Evolutionary conservation across 2,797 vertebrate species (phyloP).

Genomic region (Tangara arthus): DNA sequence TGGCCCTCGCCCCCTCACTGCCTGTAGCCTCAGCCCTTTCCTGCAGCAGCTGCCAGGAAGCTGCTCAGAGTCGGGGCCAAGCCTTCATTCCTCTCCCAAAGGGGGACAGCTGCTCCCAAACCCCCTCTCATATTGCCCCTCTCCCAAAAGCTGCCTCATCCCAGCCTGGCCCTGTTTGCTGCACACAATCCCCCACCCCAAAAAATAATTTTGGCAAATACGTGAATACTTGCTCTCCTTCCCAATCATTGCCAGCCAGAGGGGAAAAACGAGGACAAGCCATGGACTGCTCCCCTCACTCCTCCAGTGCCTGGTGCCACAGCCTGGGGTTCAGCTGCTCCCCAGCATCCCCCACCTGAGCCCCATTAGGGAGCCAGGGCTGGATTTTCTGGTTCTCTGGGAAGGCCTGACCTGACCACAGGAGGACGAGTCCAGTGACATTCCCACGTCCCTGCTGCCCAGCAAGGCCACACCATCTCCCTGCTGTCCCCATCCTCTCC

Average conservation of each 20-base stretch:
- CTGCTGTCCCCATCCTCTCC: fast-evolving
- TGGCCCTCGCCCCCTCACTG: not conserved
- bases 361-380: not conserved
- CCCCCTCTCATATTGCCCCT: not conserved
- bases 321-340: not conserved
- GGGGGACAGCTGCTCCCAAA: not conserved
- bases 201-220: not conserved
- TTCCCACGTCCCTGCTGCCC: not conserved
- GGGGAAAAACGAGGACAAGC: not conserved
- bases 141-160: not conserved
- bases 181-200: fast-evolving
- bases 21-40: not conserved
- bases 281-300: not conserved
- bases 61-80: not conserved
- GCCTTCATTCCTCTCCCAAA: not conserved
- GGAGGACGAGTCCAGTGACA: not conserved
- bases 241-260: not conserved
- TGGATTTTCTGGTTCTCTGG: constrained; percentile 47
- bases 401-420: not conserved
- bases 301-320: fast-evolving
- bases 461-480: fast-evolving
- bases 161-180: not conserved
- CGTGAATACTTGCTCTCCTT: fast-evolving
- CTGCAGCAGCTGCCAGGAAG: not conserved
- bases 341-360: not conserved